These are phyloP conservation scores for Podarcis siculus DNA, from an alignment of 2,797 vertebrate species.

Conservation along the genomic window DNA sequence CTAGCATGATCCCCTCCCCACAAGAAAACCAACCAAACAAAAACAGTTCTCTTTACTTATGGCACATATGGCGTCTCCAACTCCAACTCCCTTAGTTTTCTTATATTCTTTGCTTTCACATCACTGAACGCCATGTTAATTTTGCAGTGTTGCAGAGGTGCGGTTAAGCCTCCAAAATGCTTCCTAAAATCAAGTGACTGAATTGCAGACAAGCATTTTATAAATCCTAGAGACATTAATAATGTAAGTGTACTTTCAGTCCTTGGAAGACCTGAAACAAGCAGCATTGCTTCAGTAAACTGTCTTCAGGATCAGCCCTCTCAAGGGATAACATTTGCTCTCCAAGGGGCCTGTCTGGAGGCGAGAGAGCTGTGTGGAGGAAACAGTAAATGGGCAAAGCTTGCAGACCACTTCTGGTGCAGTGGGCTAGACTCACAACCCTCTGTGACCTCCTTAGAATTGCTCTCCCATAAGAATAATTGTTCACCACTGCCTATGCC, in stretches of 20 bases:
- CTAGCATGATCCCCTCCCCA: not conserved
- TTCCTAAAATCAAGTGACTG: not conserved
- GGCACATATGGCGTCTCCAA: not conserved
- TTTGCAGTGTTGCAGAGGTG: not conserved
- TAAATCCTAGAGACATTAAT: not conserved
- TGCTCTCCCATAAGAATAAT: too few relatives aligned
- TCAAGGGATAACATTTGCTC: too few relatives aligned
- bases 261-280: not conserved
- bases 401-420: too few relatives aligned
- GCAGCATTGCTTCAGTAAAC: too few relatives aligned
- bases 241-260: not conserved
- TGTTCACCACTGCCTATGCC: too few relatives aligned
- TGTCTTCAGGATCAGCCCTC: too few relatives aligned
- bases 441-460: too few relatives aligned
- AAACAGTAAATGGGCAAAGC: too few relatives aligned
- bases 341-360: too few relatives aligned
- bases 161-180: not conserved
- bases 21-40: too few relatives aligned
- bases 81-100: not conserved
- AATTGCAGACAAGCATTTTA: not conserved
- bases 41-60: not conserved
- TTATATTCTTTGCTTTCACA: not conserved
- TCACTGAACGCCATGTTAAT: not conserved
- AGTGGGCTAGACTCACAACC: too few relatives aligned
- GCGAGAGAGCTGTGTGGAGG: too few relatives aligned